phyloP scores from a whole-genome alignment of 2,113 vertebrate genomes.

The Macaca nemestrina region DNA sequence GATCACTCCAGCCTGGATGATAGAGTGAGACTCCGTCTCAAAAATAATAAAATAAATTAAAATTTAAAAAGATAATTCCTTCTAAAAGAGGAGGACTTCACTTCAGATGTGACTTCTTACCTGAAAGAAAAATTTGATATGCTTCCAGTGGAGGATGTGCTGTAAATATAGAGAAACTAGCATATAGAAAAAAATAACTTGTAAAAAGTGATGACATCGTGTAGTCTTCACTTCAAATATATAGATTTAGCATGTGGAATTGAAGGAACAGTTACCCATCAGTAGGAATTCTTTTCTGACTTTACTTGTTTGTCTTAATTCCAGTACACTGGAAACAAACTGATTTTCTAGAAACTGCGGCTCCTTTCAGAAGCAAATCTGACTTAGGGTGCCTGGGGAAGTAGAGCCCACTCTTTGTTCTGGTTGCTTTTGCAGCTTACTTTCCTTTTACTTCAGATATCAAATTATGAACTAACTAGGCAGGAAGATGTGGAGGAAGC shows the following conservation, averaged over 20 bases:
- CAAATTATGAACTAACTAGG: neutral
- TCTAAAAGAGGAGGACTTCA: neutral
- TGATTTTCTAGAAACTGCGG: neutral
- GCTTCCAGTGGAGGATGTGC: neutral
- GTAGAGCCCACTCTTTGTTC: neutral
- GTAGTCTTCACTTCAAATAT: neutral
- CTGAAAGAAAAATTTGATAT: neutral
- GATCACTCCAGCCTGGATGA: too few species aligned
- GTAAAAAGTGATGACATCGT: neutral
- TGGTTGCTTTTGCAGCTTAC: neutral
- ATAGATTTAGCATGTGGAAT: neutral
- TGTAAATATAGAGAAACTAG: neutral
- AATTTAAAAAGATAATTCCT: neutral
- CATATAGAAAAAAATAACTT: neutral
- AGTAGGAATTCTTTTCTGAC: neutral
- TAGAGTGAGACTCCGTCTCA: too few species aligned
- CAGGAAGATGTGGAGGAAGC: constrained; percentile 41
- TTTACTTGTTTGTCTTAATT: neutral
- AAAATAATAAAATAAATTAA: too few species aligned
- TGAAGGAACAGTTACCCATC: neutral
- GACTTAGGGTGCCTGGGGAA: neutral
- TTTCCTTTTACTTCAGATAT: neutral
- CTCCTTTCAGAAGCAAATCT: neutral
- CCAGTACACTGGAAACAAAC: neutral
- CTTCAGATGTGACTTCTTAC: neutral